phyloP scores from a whole-genome alignment of 2,888 invertebrate species.

The Luperina nickerlii region DNA sequence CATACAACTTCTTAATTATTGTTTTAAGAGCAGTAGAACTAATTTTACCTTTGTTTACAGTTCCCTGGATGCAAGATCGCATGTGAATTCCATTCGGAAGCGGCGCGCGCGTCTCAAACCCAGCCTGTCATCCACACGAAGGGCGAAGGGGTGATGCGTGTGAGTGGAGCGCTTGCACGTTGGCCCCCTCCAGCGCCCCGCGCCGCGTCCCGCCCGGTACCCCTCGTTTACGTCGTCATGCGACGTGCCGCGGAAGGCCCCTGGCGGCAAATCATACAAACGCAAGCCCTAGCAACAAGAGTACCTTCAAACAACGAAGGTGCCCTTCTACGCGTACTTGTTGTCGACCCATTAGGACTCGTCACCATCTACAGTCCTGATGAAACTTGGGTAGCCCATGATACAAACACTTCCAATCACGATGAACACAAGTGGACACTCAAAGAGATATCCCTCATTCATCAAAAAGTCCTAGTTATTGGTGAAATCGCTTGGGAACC shows the following conservation, averaged over 20 bases:
- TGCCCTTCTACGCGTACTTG: slow-evolving; percentile 92
- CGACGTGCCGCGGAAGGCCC: slow-evolving; percentile 91
- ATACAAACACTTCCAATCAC: slow-evolving; percentile 87
- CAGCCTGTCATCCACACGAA: slow-evolving; percentile 93
- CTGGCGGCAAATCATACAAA: slow-evolving; percentile 92
- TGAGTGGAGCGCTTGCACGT: slow-evolving; percentile 91
- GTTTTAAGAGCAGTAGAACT: background rate
- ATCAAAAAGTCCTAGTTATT: slow-evolving; percentile 93
- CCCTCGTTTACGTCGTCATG: slow-evolving; percentile 93
- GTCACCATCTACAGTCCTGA: slow-evolving; percentile 93
- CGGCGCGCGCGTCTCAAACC: slow-evolving; percentile 91
- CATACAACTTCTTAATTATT: slow-evolving; percentile 33
- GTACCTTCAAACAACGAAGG: slow-evolving; percentile 92
- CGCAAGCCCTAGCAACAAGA: slow-evolving; percentile 91
- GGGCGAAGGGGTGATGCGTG: slow-evolving; percentile 92
- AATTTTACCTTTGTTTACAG: slow-evolving; percentile 84
- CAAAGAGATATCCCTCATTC: slow-evolving; percentile 93
- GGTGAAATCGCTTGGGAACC: slow-evolving; percentile 94
- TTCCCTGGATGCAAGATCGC: slow-evolving; percentile 93
- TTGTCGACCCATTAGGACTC: slow-evolving; percentile 93
- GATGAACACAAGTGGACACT: slow-evolving; percentile 91
- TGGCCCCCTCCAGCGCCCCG: slow-evolving; percentile 92
- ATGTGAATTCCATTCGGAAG: slow-evolving; percentile 92
- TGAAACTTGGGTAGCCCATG: slow-evolving; percentile 90
- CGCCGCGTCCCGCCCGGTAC: slow-evolving; percentile 89